These are phyloP conservation scores for Esox lucius DNA, from an alignment of 2,797 vertebrate species.

Conservation along the genomic window DNA sequence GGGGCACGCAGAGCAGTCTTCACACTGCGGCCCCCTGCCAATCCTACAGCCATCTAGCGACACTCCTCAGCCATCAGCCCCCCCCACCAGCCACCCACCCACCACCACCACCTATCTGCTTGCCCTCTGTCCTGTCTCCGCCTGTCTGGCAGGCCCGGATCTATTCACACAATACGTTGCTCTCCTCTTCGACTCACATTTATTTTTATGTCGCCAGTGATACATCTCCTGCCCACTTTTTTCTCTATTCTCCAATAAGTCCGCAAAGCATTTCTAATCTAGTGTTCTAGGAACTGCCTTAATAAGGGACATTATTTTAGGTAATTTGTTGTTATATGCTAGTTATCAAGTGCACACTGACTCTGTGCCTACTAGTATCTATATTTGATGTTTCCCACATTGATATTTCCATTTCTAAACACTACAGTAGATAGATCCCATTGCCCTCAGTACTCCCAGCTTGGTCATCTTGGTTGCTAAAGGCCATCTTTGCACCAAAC, in stretches of 20 bases:
- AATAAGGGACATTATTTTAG: too few relatives aligned
- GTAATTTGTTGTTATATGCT: not conserved
- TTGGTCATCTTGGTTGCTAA: not conserved
- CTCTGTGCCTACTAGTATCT: not conserved
- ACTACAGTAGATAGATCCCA: not conserved
- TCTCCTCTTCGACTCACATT: not conserved
- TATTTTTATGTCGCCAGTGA: not conserved
- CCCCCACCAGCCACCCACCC: too few relatives aligned
- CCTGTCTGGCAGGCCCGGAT: not conserved
- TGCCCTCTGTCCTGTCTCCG: not conserved
- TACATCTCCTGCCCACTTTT: not conserved
- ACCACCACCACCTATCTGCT: constrained; percentile 24
- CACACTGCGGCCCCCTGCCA: constrained; percentile 51
- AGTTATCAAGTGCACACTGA: not conserved
- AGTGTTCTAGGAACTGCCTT: too few relatives aligned
- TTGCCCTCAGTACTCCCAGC: not conserved
- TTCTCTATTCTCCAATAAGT: not conserved
- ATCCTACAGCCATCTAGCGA: constrained; percentile 62
- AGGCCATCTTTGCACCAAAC: not conserved
- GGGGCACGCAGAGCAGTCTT: constrained; percentile 48
- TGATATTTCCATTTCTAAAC: not conserved
- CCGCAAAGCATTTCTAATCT: too few relatives aligned
- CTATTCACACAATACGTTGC: not conserved
- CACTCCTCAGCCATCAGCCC: constrained; percentile 71
- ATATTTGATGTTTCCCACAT: not conserved